Conservation (phyloP, 2,888 invertebrate species). For the Folsomia candida region DNA sequence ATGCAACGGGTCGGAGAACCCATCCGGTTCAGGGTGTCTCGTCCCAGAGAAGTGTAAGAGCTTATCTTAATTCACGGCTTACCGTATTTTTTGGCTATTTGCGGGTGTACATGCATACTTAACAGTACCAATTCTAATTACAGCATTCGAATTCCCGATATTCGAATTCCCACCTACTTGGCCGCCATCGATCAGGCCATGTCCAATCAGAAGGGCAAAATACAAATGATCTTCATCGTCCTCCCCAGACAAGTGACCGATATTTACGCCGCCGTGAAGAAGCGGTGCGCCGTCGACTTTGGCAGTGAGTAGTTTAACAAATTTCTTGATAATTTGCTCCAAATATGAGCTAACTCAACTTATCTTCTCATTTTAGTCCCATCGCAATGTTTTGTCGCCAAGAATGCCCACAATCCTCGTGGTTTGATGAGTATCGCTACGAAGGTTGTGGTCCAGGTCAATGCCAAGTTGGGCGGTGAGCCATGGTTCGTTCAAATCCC, state of each 20-base stretch:
- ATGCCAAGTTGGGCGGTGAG: conserved; percentile 73
- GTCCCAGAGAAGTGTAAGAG: conserved; percentile 11
- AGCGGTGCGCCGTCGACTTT: conserved; percentile 29
- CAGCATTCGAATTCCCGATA: conserved; percentile 18
- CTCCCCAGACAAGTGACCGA: conserved; percentile 28
- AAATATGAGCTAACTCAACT: neutral
- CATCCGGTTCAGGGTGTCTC: neutral
- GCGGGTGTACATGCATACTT: neutral
- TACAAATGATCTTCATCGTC: conserved; percentile 42
- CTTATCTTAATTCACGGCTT: neutral
- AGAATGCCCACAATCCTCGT: conserved; percentile 28
- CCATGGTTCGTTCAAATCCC: conserved; percentile 79
- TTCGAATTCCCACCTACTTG: conserved; percentile 27
- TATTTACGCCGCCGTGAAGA: conserved; percentile 36
- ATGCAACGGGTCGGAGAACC: conserved; percentile 23
- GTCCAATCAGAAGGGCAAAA: conserved; percentile 15
- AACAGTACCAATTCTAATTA: no score
- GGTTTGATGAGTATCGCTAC: conserved; percentile 48
- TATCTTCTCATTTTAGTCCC: conserved; percentile 27
- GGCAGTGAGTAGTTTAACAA: conserved; percentile 23
- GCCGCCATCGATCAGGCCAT: conserved; percentile 27
- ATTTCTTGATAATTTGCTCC: neutral
- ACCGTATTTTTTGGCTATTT: neutral
- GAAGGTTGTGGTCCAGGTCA: conserved; percentile 59
- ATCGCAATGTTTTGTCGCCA: conserved; percentile 40